Percentiles rank a stretch among this genome's conserved stretches.
Evolutionary conservation across 2,888 invertebrate species (phyloP).

Genomic region (Corythucha ciliata): DNA sequence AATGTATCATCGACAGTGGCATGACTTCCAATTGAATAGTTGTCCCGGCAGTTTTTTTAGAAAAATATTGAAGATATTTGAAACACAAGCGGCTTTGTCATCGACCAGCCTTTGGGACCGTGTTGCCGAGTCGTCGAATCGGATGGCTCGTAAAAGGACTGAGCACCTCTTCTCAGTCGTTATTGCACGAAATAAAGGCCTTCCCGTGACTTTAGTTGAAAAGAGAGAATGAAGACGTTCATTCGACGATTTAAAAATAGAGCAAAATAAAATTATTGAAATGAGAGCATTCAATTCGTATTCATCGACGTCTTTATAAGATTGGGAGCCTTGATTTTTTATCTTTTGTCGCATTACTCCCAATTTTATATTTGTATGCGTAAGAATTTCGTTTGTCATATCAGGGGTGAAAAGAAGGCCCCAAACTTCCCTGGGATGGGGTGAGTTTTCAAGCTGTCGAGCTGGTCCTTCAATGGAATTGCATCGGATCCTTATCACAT

Average conservation of each 20-base stretch:
- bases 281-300: neutral
- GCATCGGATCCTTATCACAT: neutral
- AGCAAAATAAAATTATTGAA: slow-evolving; percentile 8
- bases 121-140: slow-evolving; percentile 18
- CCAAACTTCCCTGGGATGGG: neutral
- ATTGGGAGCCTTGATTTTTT: neutral
- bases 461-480: slow-evolving; percentile 9
- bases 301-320: neutral
- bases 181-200: slow-evolving; percentile 18
- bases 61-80: slow-evolving; percentile 22
- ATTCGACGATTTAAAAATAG: slow-evolving; percentile 17
- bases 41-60: slow-evolving; percentile 21
- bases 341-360: neutral
- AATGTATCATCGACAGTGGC: slow-evolving; percentile 27
- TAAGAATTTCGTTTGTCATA: neutral
- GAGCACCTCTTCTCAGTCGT: slow-evolving; percentile 13
- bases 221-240: slow-evolving; percentile 7
- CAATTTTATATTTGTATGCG: neutral
- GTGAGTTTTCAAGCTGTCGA: slow-evolving; percentile 5
- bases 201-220: slow-evolving; percentile 7
- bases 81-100: slow-evolving; percentile 21
- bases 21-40: slow-evolving; percentile 21
- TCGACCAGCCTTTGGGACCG: neutral
- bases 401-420: neutral
- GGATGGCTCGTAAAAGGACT: slow-evolving; percentile 9